Evolutionary conservation across 2,113 vertebrate genomes (phyloP), one percentile per base, ranked within the genome.

Genomic region (Thunnus maccoyii): DNA sequence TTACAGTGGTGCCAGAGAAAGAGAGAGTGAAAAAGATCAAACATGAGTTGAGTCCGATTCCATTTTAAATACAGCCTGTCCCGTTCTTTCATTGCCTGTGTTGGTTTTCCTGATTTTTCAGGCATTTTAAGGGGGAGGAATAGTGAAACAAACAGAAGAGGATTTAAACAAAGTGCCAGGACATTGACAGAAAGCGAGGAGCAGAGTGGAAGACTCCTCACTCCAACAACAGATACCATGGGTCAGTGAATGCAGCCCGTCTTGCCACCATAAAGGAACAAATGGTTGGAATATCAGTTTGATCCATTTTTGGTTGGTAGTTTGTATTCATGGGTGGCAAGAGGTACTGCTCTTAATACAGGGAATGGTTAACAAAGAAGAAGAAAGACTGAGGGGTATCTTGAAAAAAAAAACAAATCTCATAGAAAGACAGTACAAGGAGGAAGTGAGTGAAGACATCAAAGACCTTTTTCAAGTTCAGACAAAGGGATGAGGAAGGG

Each of bases 1-100:
- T 92, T 94, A 95, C 92, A 93, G 68, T 44, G 86, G 80, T 88
- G 86, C 85, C 81, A 88, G 78, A 90, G 81, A 79, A 84, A 85
- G 69, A 92, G 80, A 84, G 85, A 73, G 78, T 73, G 78, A 80
- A 85, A 89, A 83, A 69, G 68, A 82, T 80, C 48, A 77, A 87
- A 86, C 76, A 78, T 70, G 82, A 80, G 32, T 55, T 80, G 60
- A 80, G 64, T 73, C 61, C 63, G 56, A 51, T 71, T 72, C 54
- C 16, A 20, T 67, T 82, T 73, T 17, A 74, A 84, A 88, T 62
- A 76, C 60, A 75, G 46, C 60, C 48, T 50, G 18, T 86, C 56
- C 10, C 70, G n/a, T 82, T 83, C 56, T 66, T 82, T 60, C 54
- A 44, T 82, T 69, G 36, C 80, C 83, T 71, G 73, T 32, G 72